These are phyloP conservation scores for Pseudorhombus dupliciocellatus DNA, from an alignment of 2,113 vertebrate species.

Conservation along the genomic window DNA sequence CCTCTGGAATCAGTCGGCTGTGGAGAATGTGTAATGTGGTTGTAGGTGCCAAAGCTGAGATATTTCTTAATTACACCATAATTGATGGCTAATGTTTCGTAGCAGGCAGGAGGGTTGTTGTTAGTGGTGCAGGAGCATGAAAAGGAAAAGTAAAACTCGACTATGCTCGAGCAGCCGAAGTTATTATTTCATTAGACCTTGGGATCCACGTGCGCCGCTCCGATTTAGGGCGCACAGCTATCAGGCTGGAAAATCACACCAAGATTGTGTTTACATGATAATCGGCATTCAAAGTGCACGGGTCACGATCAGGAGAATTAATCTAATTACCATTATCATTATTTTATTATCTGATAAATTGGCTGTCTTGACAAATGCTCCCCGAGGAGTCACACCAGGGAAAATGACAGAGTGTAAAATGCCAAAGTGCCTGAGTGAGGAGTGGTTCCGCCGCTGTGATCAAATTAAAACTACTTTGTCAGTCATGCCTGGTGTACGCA, in stretches of 20 bases:
- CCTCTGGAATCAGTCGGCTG: constrained; percentile 54
- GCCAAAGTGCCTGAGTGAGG: constrained; percentile 19
- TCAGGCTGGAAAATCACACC: constrained; percentile 60
- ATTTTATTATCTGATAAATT: constrained; percentile 75
- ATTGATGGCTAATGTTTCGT: constrained; percentile 77
- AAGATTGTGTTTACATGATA: constrained; percentile 71
- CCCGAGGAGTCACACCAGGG: constrained; percentile 33
- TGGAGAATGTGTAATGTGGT: constrained; percentile 68
- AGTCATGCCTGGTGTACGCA: constrained; percentile 21
- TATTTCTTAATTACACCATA: constrained; percentile 76
- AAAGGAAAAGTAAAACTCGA: constrained; percentile 53
- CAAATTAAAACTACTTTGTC: constrained; percentile 58
- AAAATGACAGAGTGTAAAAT: constrained; percentile 30
- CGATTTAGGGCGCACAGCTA: constrained; percentile 42
- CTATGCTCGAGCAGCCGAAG: constrained; percentile 65
- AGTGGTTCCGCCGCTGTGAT: constrained; percentile 52
- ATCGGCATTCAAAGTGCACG: constrained; percentile 69
- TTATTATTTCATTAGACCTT: constrained; percentile 70
- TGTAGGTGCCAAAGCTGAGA: constrained; percentile 56
- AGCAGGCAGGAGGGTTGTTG: constrained; percentile 57
- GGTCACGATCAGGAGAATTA: constrained; percentile 75
- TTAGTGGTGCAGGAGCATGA: constrained; percentile 55
- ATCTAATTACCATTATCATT: constrained; percentile 78
- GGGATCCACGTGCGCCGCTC: constrained; percentile 36
- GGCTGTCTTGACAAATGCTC: constrained; percentile 66